A percentile compares a stretch with the other conserved stretches of the same genome.
phyloP scores from a whole-genome alignment of 53 echinoderm and acorn worm species.

The Hippasteria phrygiana region DNA sequence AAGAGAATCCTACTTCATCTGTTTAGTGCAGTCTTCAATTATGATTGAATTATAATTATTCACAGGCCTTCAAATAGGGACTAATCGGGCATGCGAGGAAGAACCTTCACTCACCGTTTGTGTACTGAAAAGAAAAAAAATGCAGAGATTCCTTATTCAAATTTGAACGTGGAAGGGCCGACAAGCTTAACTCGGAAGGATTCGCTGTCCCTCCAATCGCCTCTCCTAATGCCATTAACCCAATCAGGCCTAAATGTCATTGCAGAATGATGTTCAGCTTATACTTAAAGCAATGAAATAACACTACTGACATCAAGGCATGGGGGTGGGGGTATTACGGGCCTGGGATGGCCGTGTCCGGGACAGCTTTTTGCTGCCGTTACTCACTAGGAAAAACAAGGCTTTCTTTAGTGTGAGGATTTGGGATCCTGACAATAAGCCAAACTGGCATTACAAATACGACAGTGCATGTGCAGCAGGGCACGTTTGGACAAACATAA shows the following conservation, averaged over 20 bases:
- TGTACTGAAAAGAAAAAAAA: not conserved
- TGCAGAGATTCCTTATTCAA: not conserved
- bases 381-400: not conserved
- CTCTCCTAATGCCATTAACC: slow-evolving; percentile 27
- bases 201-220: not conserved
- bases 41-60: no score
- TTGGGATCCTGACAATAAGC: not conserved
- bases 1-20: not conserved
- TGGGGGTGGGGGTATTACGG: not conserved
- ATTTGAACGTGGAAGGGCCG: slow-evolving; percentile 9
- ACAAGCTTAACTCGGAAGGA: slow-evolving; percentile 33
- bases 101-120: not conserved
- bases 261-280: slow-evolving; percentile 1
- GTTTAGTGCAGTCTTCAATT: no score
- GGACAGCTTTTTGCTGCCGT: not conserved
- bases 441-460: no score
- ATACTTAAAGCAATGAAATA: not conserved
- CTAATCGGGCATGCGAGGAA: not conserved
- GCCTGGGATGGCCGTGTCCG: not conserved
- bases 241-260: slow-evolving; percentile 37
- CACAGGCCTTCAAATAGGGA: not conserved
- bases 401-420: not conserved
- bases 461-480: no score
- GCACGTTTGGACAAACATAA: no score
- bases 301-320: not conserved